Evolutionary conservation across 2,797 vertebrate species (phyloP).

Genomic region (Gobio occitaniae): DNA sequence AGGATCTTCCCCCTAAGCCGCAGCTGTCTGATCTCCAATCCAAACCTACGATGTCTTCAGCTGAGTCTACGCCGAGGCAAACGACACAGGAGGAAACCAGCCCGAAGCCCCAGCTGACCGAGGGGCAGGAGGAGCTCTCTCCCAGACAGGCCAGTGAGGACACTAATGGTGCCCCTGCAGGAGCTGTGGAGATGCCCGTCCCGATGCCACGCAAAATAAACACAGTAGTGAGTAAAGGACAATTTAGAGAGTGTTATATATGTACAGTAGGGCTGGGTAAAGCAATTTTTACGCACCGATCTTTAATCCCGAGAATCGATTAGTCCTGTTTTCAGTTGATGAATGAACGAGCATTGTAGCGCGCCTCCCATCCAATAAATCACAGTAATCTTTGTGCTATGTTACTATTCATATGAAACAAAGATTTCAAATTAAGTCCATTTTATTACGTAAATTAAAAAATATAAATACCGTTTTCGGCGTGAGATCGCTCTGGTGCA

Average conservation of each 20-base stretch:
- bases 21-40: conserved; percentile 81
- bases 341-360: no score
- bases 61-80: conserved; percentile 73
- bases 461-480: no score
- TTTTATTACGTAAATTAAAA: no score
- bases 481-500: no score
- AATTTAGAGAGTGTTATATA: not conserved
- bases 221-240: conserved; percentile 75
- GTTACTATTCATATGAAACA: no score
- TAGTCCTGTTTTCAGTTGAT: no score
- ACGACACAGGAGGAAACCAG: conserved; percentile 69
- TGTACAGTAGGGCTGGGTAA: no score
- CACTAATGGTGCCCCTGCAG: conserved; percentile 78
- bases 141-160: conserved; percentile 84
- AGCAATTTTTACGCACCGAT: no score
- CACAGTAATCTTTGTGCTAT: no score
- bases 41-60: conserved; percentile 69
- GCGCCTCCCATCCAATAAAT: no score
- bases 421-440: no score
- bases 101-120: conserved; percentile 75
- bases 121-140: conserved; percentile 76
- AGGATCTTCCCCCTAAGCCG: conserved; percentile 88
- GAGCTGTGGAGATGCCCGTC: conserved; percentile 83
- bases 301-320: no score
- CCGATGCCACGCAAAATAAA: conserved; percentile 89